Evolutionary conservation across 1,140 invertebrate species (phyloP), one percentile per base, ranked within the genome.

Genomic region (Vollenhovia emeryi): DNA sequence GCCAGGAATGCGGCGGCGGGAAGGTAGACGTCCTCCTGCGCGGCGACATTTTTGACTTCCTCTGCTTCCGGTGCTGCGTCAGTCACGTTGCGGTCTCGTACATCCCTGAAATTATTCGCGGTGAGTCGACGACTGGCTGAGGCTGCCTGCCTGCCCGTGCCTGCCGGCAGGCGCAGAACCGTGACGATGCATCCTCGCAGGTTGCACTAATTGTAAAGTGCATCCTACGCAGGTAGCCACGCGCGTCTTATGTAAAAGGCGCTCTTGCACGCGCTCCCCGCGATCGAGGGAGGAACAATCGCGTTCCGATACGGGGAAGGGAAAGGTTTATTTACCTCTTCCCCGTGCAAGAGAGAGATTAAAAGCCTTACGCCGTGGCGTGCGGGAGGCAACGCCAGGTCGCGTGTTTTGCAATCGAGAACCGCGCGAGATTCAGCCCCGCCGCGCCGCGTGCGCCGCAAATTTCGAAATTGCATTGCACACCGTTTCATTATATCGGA

Each of bases 41-140:
- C 40, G 21, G 60, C 21, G 13, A 73, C 89, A 89, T 90, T 55
- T 85, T 85, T 52, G 66, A 15, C 57, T 62, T 48, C 59, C 52
- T 84, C 76, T 60, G 36, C 76, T 86, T 80, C 57, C 66, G 57
- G 59, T 55, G 66, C 55, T n/a, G 64, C 48, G 48, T 52, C 33
- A 57, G 24, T 89, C 74, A 87, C 68, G 36, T 45, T 13, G 45
- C 73, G 62, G 30, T 45, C 86, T 74, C 85, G 85, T 43, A n/a
- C 82, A 90, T 89, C 50, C 83, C 89, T 90, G 80, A 89, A 90
- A 90, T 89, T 89, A 89, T 87, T 89, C 48, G 45, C 85, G 36
- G 52, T 89, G 85, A 89, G 57, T 90, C 74, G 69, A 82, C 55
- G 48, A 45, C 62, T 45, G 60, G 60, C 33, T 13, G 33, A 36